phyloP scores from a whole-genome alignment of 2,888 invertebrate species.

The Drosophila anomelani region DNA sequence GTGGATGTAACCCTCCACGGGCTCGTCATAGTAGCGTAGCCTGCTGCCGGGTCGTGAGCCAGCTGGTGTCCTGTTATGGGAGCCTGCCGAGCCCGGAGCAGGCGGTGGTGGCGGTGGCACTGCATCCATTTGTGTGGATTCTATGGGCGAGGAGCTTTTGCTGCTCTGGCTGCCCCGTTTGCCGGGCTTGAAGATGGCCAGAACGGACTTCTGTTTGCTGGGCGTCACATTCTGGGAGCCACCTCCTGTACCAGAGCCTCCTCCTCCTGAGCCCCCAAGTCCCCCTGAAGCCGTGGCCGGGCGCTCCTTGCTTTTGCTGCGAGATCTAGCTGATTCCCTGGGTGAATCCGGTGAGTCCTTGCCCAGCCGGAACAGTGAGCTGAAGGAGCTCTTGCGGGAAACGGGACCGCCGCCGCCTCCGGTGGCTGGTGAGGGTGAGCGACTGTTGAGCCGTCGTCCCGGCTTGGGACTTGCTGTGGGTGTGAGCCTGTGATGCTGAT shows the following conservation, averaged over 20 bases:
- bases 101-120: constrained; percentile 58
- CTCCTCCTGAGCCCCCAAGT: background rate
- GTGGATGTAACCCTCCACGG: constrained; percentile 88
- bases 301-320: constrained; percentile 89
- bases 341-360: constrained; percentile 86
- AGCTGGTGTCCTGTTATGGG: constrained; percentile 84
- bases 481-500: constrained; percentile 84
- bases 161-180: constrained; percentile 85
- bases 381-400: constrained; percentile 92
- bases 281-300: constrained; percentile 63
- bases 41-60: constrained; percentile 82
- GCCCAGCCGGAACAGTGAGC: constrained; percentile 88
- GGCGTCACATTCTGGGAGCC: constrained; percentile 86
- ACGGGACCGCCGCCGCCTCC: constrained; percentile 86
- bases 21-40: constrained; percentile 87
- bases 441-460: constrained; percentile 80
- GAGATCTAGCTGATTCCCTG: constrained; percentile 84
- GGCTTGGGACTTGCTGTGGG: constrained; percentile 86
- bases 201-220: constrained; percentile 88
- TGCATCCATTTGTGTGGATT: constrained; percentile 67
- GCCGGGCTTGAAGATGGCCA: constrained; percentile 88
- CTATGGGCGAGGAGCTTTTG: constrained; percentile 84
- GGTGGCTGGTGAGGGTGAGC: constrained; percentile 89
- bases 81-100: constrained; percentile 44
- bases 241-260: constrained; percentile 13